A percentile compares a stretch with the other conserved stretches of the same genome.
These are phyloP conservation scores for Hemiprocne comata DNA, from an alignment of 2,113 vertebrate genomes.

Conservation along the genomic window DNA sequence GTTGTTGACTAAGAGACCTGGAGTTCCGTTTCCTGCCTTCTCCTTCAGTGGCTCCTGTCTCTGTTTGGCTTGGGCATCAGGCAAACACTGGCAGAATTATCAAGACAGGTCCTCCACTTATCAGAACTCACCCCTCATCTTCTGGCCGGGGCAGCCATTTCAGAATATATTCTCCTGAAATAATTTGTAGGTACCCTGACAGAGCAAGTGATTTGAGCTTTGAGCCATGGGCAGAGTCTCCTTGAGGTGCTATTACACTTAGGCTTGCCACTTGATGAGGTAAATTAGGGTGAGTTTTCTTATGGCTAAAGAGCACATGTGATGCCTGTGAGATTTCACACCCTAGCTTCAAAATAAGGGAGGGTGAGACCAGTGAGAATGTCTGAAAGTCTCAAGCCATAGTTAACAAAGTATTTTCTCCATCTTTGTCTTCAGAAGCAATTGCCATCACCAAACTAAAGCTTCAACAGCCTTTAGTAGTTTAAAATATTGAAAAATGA, in stretches of 20 bases:
- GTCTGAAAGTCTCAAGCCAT: neutral
- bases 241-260: conserved; percentile 40
- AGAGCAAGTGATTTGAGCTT: neutral
- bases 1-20: neutral
- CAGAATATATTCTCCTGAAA: neutral
- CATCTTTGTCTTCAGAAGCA: neutral
- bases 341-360: neutral
- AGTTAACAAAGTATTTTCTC: neutral
- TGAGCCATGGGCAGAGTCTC: conserved; percentile 24
- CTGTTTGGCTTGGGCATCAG: neutral
- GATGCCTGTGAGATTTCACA: neutral
- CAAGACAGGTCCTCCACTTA: neutral
- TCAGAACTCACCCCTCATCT: neutral
- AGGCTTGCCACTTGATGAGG: neutral
- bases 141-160: neutral
- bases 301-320: neutral
- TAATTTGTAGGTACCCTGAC: neutral
- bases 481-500: neutral
- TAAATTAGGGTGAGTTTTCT: neutral
- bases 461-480: neutral
- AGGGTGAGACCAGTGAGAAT: neutral
- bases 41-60: neutral
- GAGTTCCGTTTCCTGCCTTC: neutral
- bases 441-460: neutral
- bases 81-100: neutral